Evolutionary conservation across 2,113 vertebrate species (phyloP).

Genomic region (Furnarius figulus): DNA sequence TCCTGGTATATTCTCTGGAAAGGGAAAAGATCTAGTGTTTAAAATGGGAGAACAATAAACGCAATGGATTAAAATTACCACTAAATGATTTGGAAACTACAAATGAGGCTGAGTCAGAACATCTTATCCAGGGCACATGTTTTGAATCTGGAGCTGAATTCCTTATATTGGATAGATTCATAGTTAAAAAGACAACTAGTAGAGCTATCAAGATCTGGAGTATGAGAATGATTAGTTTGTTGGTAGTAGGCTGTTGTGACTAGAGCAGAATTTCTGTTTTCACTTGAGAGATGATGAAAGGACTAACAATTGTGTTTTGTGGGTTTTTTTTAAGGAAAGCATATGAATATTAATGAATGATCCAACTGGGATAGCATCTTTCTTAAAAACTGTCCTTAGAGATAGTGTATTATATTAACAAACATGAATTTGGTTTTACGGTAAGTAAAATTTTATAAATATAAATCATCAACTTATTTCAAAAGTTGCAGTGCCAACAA

Average conservation of each 20-base stretch:
- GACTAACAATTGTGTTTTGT: background rate
- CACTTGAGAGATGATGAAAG: background rate
- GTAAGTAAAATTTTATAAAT: conserved; percentile 21
- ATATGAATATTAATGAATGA: conserved; percentile 23
- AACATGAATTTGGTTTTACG: background rate
- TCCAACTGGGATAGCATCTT: background rate
- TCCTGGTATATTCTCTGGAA: background rate
- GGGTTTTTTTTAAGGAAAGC: background rate
- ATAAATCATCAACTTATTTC: conserved; percentile 2
- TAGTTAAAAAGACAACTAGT: background rate
- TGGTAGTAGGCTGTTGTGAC: background rate
- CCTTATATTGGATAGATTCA: background rate
- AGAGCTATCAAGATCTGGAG: background rate
- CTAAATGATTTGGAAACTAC: background rate
- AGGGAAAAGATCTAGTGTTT: background rate
- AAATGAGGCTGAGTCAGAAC: background rate
- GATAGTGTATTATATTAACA: background rate
- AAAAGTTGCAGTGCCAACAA: background rate
- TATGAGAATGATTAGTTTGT: background rate
- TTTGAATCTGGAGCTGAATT: background rate
- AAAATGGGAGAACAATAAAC: background rate
- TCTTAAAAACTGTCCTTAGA: conserved; percentile 5
- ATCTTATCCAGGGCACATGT: background rate
- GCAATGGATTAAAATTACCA: background rate
- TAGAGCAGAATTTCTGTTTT: background rate